Evolutionary conservation across 2,888 invertebrate species (phyloP).

Genomic region (Leptothorax acervorum): DNA sequence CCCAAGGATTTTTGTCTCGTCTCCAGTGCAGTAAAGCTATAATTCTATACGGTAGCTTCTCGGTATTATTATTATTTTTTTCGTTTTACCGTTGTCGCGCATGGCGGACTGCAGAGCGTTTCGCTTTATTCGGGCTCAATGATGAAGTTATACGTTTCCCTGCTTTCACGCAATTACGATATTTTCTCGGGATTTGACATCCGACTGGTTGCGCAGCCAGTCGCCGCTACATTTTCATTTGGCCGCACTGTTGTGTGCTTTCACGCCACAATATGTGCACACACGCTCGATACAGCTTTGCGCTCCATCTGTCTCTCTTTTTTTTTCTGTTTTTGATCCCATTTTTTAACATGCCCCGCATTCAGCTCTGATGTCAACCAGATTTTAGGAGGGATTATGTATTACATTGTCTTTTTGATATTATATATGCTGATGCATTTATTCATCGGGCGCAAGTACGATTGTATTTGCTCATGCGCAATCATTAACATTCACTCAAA

Average conservation of each 20-base stretch:
- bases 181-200: constrained; percentile 69
- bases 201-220: constrained; percentile 56
- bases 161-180: constrained; percentile 71
- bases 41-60: constrained; percentile 53
- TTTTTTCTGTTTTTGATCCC: constrained; percentile 24
- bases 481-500: constrained; percentile 38
- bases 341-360: constrained; percentile 46
- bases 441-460: constrained; percentile 10
- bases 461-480: constrained; percentile 12
- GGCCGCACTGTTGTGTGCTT: constrained; percentile 50
- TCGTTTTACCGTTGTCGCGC: constrained; percentile 31
- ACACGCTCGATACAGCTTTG: constrained; percentile 24
- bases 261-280: constrained; percentile 40
- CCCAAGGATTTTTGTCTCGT: constrained; percentile 55
- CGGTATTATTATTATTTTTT: constrained; percentile 4
- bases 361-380: constrained; percentile 48
- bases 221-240: constrained; percentile 76
- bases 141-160: constrained; percentile 67
- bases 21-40: constrained; percentile 53
- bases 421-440: constrained; percentile 43
- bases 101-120: not conserved
- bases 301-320: constrained; percentile 17
- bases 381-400: constrained; percentile 49
- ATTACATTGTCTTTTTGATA: constrained; percentile 32
- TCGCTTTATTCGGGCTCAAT: constrained; percentile 65